A percentile compares a stretch with the other conserved stretches of the same genome.
Conservation (phyloP, 2,113 vertebrate genomes). For the Eublepharis macularius region DNA sequence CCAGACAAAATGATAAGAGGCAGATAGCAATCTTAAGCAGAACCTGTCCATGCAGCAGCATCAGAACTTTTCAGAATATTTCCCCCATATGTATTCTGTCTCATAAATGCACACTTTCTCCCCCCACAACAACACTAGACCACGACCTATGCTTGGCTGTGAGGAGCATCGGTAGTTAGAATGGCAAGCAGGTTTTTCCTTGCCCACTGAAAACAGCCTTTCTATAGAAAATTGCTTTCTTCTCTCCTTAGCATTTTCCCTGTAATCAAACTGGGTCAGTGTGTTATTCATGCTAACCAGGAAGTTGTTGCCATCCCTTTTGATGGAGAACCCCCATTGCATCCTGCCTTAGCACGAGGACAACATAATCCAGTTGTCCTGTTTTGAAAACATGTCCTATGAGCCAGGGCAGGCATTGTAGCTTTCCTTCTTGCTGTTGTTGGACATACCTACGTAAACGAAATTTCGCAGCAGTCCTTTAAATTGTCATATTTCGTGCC, state of each 20-base stretch:
- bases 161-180: too few relatives aligned
- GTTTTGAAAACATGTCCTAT: background rate
- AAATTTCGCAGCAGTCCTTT: conserved; percentile 5
- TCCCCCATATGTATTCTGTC: too few relatives aligned
- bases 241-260: too few relatives aligned
- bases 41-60: background rate
- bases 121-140: too few relatives aligned
- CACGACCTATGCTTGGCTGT: too few relatives aligned
- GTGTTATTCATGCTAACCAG: background rate
- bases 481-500: background rate
- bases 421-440: background rate
- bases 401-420: background rate
- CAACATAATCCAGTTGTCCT: background rate
- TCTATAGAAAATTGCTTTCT: background rate
- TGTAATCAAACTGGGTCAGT: background rate
- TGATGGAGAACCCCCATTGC: background rate
- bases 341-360: background rate
- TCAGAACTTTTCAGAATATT: background rate
- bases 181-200: too few relatives aligned
- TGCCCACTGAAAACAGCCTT: too few relatives aligned
- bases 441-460: background rate
- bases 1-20: background rate
- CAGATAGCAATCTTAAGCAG: background rate
- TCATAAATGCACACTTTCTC: too few relatives aligned
- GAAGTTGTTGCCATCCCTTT: background rate